Conservation (phyloP, 2,113 vertebrate species). For the Proterorhinus semilunaris region DNA sequence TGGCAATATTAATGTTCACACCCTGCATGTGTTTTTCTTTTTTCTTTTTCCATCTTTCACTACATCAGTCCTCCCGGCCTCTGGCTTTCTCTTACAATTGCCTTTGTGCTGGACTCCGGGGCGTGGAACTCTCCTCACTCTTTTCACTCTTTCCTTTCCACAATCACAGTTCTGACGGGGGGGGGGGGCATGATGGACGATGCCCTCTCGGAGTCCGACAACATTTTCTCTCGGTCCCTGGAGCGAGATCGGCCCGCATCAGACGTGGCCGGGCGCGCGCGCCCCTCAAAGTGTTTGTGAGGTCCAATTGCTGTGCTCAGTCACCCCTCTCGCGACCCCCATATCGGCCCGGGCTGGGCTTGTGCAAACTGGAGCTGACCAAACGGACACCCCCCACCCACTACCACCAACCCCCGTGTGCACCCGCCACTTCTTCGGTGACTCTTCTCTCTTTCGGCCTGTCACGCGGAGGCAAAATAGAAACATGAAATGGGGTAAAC, state of each 20-base stretch:
- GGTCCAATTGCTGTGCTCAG: slow-evolving; percentile 75
- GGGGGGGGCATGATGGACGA: slow-evolving; percentile 73
- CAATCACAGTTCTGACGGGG: slow-evolving; percentile 73
- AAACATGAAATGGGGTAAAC: slow-evolving; percentile 36
- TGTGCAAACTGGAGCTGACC: slow-evolving; percentile 74
- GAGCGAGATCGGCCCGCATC: slow-evolving; percentile 68
- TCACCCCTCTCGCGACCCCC: slow-evolving; percentile 71
- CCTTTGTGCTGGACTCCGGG: slow-evolving; percentile 54
- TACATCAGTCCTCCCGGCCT: slow-evolving; percentile 37
- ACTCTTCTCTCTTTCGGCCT: slow-evolving; percentile 54
- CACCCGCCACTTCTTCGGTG: neutral
- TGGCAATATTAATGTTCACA: neutral
- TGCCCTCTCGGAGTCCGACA: slow-evolving; percentile 78
- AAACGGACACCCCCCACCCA: slow-evolving; percentile 41
- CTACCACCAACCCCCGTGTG: too few species aligned
- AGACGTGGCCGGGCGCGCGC: slow-evolving; percentile 55
- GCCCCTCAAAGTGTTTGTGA: slow-evolving; percentile 72
- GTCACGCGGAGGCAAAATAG: slow-evolving; percentile 40
- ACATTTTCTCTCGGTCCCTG: slow-evolving; percentile 80
- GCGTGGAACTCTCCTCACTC: slow-evolving; percentile 41
- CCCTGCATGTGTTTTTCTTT: slow-evolving; percentile 9
- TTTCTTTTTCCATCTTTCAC: slow-evolving; percentile 17
- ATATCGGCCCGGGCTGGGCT: slow-evolving; percentile 59
- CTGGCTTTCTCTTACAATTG: slow-evolving; percentile 52
- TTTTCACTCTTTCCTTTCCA: slow-evolving; percentile 63